A percentile compares a stretch with the other conserved stretches of the same genome.
These are phyloP conservation scores for Drosophila sturtevanti DNA, from an alignment of 1,140 invertebrate species.

Conservation along the genomic window DNA sequence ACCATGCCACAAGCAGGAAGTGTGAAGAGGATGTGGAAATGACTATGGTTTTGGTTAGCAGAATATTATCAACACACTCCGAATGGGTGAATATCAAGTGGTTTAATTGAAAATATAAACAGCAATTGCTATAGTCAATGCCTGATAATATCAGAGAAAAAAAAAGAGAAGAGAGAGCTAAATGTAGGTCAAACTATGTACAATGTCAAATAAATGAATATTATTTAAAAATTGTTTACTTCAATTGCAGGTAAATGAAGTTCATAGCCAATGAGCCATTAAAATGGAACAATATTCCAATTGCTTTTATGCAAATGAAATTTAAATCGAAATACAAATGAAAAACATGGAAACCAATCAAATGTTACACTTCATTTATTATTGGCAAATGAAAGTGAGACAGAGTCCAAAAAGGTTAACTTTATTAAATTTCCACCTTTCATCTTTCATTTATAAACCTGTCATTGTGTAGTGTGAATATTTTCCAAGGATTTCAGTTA, in stretches of 20 bases:
- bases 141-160: background rate
- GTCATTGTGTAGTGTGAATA: background rate
- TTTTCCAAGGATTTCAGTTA: background rate
- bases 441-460: background rate
- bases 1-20: slow-evolving; percentile 17
- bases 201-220: background rate
- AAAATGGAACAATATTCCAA: slow-evolving; percentile 26
- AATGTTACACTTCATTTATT: slow-evolving; percentile 22
- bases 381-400: slow-evolving; percentile 3
- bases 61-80: slow-evolving; percentile 5
- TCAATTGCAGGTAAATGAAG: slow-evolving; percentile 8
- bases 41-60: background rate
- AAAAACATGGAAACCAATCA: slow-evolving; percentile 21
- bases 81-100: background rate
- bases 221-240: slow-evolving; percentile 4
- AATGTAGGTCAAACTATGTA: slow-evolving; percentile 6
- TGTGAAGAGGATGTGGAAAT: slow-evolving; percentile 2
- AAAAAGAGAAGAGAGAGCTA: background rate
- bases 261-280: slow-evolving; percentile 35
- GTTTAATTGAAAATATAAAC: slow-evolving; percentile 29
- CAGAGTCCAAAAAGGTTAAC: background rate
- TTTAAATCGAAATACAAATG: slow-evolving; percentile 30
- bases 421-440: background rate
- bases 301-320: slow-evolving; percentile 24
- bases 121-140: background rate